A percentile compares a stretch with the other conserved stretches of the same genome.
phyloP scores from a whole-genome alignment of 92 coral and sea anemone genomes.

The Paramuricea clavata region DNA sequence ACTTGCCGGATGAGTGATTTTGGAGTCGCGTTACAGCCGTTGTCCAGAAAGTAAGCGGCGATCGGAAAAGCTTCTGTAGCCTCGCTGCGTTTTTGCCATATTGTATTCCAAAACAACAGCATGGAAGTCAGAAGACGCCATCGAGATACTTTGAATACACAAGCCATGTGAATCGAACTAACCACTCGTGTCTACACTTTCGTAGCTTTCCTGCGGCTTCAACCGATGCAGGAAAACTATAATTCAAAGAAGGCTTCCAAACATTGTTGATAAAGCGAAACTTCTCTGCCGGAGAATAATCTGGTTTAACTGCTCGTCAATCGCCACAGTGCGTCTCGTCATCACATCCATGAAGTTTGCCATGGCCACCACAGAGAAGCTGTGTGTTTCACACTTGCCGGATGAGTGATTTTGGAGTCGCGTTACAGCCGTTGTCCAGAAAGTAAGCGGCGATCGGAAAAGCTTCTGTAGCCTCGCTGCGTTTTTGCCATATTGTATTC shows the following conservation, averaged over 20 bases:
- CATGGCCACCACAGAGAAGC: no score
- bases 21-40: neutral
- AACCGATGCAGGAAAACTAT: constrained; percentile 51
- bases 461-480: no score
- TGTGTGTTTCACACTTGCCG: no score
- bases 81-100: constrained; percentile 15
- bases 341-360: no score
- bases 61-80: constrained; percentile 10
- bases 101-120: constrained; percentile 49
- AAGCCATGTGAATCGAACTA: constrained; percentile 61
- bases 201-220: constrained; percentile 47
- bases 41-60: constrained; percentile 9
- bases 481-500: no score
- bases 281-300: constrained; percentile 58
- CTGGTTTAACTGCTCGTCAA: no score
- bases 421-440: no score
- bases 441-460: no score
- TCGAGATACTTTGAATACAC: constrained; percentile 66
- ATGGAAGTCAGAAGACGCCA: constrained; percentile 58
- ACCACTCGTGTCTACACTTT: constrained; percentile 59
- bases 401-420: no score
- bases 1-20: constrained; percentile 34
- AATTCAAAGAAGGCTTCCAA: constrained; percentile 60
- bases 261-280: constrained; percentile 57
- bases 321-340: no score